These are phyloP conservation scores for Pachyramphus minor DNA, from an alignment of 2,113 vertebrate genomes.

Conservation along the genomic window DNA sequence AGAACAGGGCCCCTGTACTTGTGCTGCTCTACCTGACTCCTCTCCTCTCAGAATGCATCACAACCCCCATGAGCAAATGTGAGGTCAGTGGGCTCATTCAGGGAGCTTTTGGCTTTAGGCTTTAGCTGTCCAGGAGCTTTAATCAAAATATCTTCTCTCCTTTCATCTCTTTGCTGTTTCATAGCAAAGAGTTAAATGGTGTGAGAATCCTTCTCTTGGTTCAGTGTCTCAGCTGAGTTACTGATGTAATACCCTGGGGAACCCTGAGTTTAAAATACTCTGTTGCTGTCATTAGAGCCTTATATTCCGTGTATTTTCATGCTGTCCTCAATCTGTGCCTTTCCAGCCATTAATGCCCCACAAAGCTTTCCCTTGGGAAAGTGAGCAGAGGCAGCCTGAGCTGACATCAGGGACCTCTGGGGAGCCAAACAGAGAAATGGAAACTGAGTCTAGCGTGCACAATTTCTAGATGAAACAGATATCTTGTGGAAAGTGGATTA, in stretches of 20 bases:
- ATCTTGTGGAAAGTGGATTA: neutral
- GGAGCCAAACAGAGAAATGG: neutral
- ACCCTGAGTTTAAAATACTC: constrained; percentile 13
- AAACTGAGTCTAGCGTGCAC: neutral
- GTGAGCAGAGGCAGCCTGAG: neutral
- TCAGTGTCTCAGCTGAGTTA: constrained; percentile 14
- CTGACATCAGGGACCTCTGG: neutral
- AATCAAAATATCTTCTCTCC: neutral
- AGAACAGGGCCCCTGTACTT: fast-evolving
- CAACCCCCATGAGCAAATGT: fast-evolving
- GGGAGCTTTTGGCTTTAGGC: neutral
- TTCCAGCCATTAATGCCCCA: neutral
- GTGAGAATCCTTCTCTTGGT: neutral
- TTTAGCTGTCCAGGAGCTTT: neutral
- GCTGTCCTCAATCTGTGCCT: neutral
- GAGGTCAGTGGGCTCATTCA: neutral
- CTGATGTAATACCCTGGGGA: constrained; percentile 47
- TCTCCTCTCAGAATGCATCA: neutral
- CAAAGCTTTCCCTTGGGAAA: constrained; percentile 50
- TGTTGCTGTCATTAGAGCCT: neutral
- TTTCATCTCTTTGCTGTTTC: neutral
- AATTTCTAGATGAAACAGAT: neutral
- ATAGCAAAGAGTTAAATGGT: neutral
- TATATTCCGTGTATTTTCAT: constrained; percentile 5
- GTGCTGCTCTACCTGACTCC: neutral